Base-by-base conservation (phyloP, 1,140 invertebrate species). In the Anoplolepis gracilipes region DNA sequence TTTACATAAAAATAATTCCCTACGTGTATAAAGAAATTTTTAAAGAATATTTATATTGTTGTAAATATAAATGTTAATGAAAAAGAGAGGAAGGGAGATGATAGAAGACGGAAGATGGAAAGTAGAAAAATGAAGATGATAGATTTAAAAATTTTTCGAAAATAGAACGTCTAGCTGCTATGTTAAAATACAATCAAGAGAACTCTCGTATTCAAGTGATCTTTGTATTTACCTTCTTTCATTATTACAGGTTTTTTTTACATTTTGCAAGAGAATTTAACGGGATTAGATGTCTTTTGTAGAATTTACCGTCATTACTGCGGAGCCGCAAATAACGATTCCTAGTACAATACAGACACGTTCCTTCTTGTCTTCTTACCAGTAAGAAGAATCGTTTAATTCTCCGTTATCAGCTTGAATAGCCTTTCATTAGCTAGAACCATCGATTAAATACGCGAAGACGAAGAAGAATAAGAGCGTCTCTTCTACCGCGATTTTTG, bases 341-440 rank as follows among this genome's bases (percentile, higher is more conserved):
- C 55, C 5, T 33, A 28, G 67, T 67, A 55, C 16, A 57, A 59
- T n/a, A 13, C 33, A 33, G 42, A 33, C n/a, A 42, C 36, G 33
- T 57, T 28, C 22, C 49, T 67, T 28, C 10, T 57, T 59, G 2
- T 11, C 28, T 55, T 30, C 25, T 55, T 33, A 11, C 5, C 25
- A n/a, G 36, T 81, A 42, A 70, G 19, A 42, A 36, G 57, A 72
- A 81, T 72, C 25, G 55, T 72, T 82, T 59, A 82, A 82, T 82
- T 82, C 28, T 57, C 30, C 0, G 36, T 57, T 53, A 30, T 73
- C 67, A 73, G 13, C 25, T 42, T 22, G 53, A 82, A 73, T 82
- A n/a, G 53, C 13, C 19, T 33, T 73, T 13, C 30, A 73, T 82
- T 82, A 73, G 46, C 25, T 11, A n/a, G 33, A 22, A 73, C 67